Base-by-base conservation (phyloP, 2,888 invertebrate species). In the Phyto melanocephala region DNA sequence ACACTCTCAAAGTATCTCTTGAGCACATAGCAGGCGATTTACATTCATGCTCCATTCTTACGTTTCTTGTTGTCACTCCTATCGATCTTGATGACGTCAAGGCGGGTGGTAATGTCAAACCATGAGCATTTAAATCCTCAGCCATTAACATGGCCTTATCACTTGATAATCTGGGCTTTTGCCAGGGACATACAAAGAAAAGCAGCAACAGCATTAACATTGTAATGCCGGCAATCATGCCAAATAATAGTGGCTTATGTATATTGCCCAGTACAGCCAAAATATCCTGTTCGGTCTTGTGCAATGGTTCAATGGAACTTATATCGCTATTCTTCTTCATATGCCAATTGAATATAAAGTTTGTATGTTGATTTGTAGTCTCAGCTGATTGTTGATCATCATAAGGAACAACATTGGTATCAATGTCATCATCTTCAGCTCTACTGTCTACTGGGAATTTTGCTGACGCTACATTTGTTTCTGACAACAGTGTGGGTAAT, bases 131-230 rank as follows among this genome's bases (percentile, higher is more conserved):
- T 13, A 84, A 82, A 13, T 87, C 87, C 20, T 88, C 88, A 13
- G 86, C 86, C 71, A 88, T 87, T 17, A 88, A 85, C 22, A 87
- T 87, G 5, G 86, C 83, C 62, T 88, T 88, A 70, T 88, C 88
- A 56, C 85, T 86, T n/a, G 80, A 67, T 10, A 85, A 81, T 60
- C 85, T 85, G 5, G 86, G 86, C 3, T 84, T 86, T 5, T 85
- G 85, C 81, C 86, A 71, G 11, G 87, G 75, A 72, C 87, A 87
- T 6, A 86, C 71, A 71, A 87, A 87, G 37, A 86, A 80, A 13
- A 86, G 70, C 2, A 88, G 77, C 45, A 88, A 81, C 15, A 88
- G 42, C 37, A 85, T 83, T 20, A 88, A 75, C 70, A 88, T 79
- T 33, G 87, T 70, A 6, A 86, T 86, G 28, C 87, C 88, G 17